phyloP scores from a whole-genome alignment of 2,113 vertebrate genomes.

The Leucoraja erinaceus region DNA sequence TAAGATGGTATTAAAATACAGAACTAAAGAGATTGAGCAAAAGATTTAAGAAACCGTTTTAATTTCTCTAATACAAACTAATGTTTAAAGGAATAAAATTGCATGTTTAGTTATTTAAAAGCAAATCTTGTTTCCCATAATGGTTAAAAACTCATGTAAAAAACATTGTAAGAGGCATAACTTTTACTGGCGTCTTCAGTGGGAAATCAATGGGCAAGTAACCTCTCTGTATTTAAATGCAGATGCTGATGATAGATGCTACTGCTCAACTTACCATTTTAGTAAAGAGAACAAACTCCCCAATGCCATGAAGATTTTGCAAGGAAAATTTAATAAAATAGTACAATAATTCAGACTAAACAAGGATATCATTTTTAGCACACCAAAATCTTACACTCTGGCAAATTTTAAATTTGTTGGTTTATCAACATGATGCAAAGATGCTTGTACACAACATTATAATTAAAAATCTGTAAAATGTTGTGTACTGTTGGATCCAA shows the following conservation, averaged over 20 bases:
- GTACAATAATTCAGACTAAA: neutral
- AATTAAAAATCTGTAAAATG: neutral
- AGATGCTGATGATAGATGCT: neutral
- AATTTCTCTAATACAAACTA: neutral
- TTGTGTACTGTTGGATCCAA: neutral
- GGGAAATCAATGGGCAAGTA: neutral
- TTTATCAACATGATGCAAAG: neutral
- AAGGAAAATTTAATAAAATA: neutral
- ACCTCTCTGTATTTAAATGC: neutral
- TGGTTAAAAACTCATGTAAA: neutral
- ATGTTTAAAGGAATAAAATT: neutral
- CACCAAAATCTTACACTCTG: neutral
- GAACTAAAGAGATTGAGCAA: neutral
- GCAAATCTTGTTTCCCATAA: too few relatives aligned
- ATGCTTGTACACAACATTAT: neutral
- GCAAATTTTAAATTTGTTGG: neutral
- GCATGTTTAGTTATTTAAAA: neutral
- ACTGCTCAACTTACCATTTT: neutral
- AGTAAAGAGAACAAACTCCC: neutral
- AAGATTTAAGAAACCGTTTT: neutral
- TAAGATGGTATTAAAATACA: neutral
- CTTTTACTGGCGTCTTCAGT: neutral
- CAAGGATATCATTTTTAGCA: neutral
- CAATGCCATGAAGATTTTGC: too few relatives aligned
- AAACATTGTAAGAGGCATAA: neutral